These are phyloP conservation scores for Noctua janthe DNA, from an alignment of 2,888 invertebrate species.

Conservation along the genomic window DNA sequence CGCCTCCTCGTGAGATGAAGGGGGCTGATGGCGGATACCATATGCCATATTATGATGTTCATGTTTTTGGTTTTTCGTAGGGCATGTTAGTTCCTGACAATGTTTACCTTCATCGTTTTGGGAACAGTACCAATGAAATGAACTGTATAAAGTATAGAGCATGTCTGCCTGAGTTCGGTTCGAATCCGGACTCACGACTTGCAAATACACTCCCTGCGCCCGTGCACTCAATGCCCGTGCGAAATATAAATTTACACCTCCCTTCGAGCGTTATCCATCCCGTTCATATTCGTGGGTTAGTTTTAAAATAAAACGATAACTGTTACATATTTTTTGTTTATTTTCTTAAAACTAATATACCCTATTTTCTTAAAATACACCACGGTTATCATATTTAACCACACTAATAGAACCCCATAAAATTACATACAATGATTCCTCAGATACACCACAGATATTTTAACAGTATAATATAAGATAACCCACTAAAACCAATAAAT, in stretches of 20 bases:
- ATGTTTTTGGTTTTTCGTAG: too few species aligned
- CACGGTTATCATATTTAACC: neutral
- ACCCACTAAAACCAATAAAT: too few species aligned
- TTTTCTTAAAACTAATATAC: neutral
- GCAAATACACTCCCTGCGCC: neutral
- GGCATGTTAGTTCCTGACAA: too few species aligned
- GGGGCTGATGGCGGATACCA: too few species aligned
- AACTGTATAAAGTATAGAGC: neutral
- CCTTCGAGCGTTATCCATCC: neutral
- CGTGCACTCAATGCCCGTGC: too few species aligned
- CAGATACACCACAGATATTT: neutral
- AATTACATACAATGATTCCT: neutral
- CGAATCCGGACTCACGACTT: too few species aligned
- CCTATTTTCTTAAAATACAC: constrained; percentile 5
- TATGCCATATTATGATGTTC: too few species aligned
- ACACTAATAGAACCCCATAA: neutral
- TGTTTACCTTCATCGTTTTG: too few species aligned
- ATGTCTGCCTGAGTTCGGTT: neutral
- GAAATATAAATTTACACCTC: too few species aligned
- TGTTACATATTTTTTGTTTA: neutral
- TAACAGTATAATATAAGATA: too few species aligned
- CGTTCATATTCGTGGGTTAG: neutral
- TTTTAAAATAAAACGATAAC: neutral
- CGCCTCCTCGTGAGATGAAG: too few species aligned
- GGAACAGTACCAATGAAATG: neutral